phyloP scores from a whole-genome alignment of 2,113 vertebrate genomes.

The Hypomesus transpacificus region DNA sequence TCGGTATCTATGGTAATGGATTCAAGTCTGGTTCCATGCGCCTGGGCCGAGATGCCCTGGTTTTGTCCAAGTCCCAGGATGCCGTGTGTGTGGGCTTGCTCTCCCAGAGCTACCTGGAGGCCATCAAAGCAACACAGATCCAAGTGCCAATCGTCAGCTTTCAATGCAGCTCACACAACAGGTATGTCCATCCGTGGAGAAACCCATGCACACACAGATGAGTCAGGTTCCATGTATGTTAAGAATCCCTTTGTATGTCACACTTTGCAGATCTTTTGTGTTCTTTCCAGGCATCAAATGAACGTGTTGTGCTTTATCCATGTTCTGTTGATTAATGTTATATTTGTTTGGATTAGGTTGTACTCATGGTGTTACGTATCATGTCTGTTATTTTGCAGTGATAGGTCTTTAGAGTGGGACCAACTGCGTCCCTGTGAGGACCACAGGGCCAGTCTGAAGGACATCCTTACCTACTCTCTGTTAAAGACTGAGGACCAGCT shows the following conservation, averaged over 20 bases:
- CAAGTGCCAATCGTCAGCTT: conserved; percentile 82
- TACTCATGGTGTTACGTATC: too few relatives aligned
- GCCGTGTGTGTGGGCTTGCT: conserved; percentile 86
- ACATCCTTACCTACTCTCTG: conserved; percentile 82
- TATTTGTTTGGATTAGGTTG: too few relatives aligned
- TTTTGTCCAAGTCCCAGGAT: conserved; percentile 85
- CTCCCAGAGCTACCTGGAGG: conserved; percentile 87
- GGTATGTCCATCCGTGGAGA: conserved; percentile 84
- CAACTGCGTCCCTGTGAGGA: conserved; percentile 66
- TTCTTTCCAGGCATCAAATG: neutral
- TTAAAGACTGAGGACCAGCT: conserved; percentile 78
- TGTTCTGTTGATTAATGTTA: neutral
- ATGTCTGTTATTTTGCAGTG: too few relatives aligned
- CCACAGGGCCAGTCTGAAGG: conserved; percentile 77
- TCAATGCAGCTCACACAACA: conserved; percentile 43
- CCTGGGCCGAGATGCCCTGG: conserved; percentile 87
- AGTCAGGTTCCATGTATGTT: too few relatives aligned
- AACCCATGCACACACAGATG: neutral
- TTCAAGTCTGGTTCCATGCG: conserved; percentile 99
- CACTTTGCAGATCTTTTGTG: too few relatives aligned
- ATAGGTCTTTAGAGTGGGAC: too few relatives aligned
- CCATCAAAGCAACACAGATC: conserved; percentile 79
- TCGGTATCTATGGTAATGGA: conserved; percentile 94
- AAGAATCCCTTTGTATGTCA: too few relatives aligned
- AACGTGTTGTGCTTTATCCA: neutral